Evolutionary conservation across 2,888 invertebrate species (phyloP).

Genomic region (Leptothorax acervorum): DNA sequence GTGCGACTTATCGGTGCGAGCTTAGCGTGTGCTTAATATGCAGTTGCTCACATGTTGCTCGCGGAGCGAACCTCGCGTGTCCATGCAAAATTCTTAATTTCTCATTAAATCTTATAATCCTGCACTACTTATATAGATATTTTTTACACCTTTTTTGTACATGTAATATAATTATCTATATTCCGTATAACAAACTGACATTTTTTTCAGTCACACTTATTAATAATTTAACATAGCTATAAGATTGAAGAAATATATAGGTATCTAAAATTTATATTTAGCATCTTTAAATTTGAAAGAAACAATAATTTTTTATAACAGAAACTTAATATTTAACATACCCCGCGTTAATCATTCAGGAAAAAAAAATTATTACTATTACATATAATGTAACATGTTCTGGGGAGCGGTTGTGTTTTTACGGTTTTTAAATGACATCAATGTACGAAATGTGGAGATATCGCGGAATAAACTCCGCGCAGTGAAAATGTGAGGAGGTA

Average conservation of each 20-base stretch:
- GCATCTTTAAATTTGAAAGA: neutral
- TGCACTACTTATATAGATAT: neutral
- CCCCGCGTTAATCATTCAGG: neutral
- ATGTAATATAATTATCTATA: neutral
- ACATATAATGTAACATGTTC: neutral
- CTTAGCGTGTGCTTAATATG: neutral
- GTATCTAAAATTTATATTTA: neutral
- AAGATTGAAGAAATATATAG: neutral
- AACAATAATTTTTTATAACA: no score
- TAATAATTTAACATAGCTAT: neutral
- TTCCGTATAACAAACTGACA: neutral
- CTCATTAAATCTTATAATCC: neutral
- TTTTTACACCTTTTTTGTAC: neutral
- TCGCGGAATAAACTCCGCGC: slow-evolving; percentile 48
- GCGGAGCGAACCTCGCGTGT: neutral
- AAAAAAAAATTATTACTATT: slow-evolving; percentile 7
- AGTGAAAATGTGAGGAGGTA: slow-evolving; percentile 30
- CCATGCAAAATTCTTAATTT: neutral
- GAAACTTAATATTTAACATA: neutral
- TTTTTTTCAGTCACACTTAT: neutral
- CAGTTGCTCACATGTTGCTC: neutral
- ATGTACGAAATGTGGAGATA: slow-evolving; percentile 14
- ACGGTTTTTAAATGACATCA: neutral
- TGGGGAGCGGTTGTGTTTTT: neutral
- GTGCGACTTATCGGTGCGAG: slow-evolving; percentile 27